Base-by-base conservation (phyloP, 1,140 invertebrate genomes). In the Hycleus phaleratus region DNA sequence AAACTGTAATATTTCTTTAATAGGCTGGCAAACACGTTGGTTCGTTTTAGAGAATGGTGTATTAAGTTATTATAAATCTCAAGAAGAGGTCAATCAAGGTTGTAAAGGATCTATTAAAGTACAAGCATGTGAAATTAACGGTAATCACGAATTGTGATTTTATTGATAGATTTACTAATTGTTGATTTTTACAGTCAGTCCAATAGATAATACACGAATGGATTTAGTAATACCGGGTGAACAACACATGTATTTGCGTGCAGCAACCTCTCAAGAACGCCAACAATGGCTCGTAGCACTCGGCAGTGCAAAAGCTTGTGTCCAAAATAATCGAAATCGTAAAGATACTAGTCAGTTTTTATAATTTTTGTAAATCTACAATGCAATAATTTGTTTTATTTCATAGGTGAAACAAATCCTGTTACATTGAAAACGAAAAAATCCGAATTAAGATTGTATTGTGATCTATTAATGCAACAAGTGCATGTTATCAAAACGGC, bases 11-110 rank as follows among this genome's bases (percentile, higher is more conserved):
- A 18, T 18, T 18, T 18, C 18, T 18, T 18, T 18, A 48, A 71
- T 69, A 90, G 89, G 88, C 58, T 91, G 89, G 89, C 88, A 91
- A 74, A 88, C 87, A 18, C 79, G 89, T 69, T 91, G 87, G 87
- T 91, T 91, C 79, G 79, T 91, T 45, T 75, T 91, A 63, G 86
- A 90, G 65, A 83, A 90, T 77, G 88, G 88, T 38, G 81, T 89
- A 47, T 70, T 91, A 64, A 87, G 87, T 1, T 91, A 91, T 72
- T 91, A 90, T 71, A 87, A 88, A 72, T 89, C 87, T 3, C 82
- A 88, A 69, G 87, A 90, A 62, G 88, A 90, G 77, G 87, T 89
- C 2, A 85, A 81, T 70, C 86, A 88, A 77, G 88, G 88, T 4
- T 90, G 87, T 72, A 91, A 90, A 78, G 88, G 89, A 9, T 90